phyloP scores from a whole-genome alignment of 2,888 invertebrate species.

The Acrocera orbiculus region DNA sequence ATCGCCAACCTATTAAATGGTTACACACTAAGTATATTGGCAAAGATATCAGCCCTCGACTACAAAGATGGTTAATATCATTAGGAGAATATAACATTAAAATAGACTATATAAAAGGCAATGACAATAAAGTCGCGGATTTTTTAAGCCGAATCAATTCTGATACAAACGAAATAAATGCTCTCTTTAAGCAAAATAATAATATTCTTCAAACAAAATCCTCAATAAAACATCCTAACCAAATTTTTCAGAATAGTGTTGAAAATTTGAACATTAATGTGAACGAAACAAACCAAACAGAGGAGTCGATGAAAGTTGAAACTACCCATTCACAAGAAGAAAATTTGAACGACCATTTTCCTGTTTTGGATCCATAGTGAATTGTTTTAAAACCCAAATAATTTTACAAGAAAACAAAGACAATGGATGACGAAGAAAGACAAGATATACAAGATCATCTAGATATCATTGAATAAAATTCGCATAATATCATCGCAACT shows the following conservation, averaged over 20 bases:
- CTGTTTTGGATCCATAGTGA: slow-evolving; percentile 4
- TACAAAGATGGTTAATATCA: neutral
- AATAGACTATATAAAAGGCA: slow-evolving; percentile 1
- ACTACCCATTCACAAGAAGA: slow-evolving; percentile 4
- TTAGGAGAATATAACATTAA: neutral
- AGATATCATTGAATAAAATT: too few relatives aligned
- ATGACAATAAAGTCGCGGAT: slow-evolving; percentile 4
- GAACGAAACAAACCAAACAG: neutral
- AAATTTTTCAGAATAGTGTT: neutral
- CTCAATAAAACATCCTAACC: too few relatives aligned
- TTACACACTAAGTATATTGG: neutral
- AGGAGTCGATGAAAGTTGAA: slow-evolving; percentile 3
- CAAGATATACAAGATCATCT: too few relatives aligned
- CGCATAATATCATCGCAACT: too few relatives aligned
- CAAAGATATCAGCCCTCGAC: neutral
- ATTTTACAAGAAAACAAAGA: slow-evolving; percentile 4
- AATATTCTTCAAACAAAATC: neutral
- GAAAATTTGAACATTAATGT: neutral
- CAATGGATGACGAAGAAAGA: too few relatives aligned
- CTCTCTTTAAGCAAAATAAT: too few relatives aligned
- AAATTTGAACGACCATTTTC: slow-evolving; percentile 3
- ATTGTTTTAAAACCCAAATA: slow-evolving; percentile 2
- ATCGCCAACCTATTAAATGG: slow-evolving; percentile 2
- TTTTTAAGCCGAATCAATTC: slow-evolving; percentile 5
- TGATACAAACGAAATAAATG: slow-evolving; percentile 1